phyloP scores from a whole-genome alignment of 2,888 invertebrate genomes.

The Dioctria rufipes region DNA sequence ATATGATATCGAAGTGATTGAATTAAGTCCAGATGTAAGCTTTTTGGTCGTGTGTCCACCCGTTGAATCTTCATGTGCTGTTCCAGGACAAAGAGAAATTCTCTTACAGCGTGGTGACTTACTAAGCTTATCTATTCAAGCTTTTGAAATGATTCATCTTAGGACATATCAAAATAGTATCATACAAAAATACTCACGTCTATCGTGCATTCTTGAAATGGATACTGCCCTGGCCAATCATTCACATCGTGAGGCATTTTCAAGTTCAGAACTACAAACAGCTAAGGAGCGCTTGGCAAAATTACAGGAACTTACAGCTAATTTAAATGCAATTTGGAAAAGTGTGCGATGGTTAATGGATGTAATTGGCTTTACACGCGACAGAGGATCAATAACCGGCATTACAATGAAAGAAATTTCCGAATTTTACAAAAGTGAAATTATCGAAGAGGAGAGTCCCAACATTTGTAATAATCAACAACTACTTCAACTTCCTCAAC shows the following conservation, averaged over 20 bases:
- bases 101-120: conserved; percentile 88
- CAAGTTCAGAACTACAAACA: conserved; percentile 86
- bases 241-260: conserved; percentile 95
- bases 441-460: conserved; percentile 58
- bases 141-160: conserved; percentile 95
- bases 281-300: conserved; percentile 89
- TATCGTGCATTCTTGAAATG: conserved; percentile 94
- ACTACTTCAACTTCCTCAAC: conserved; percentile 72
- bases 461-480: conserved; percentile 63
- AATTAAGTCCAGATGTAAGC: conserved; percentile 91
- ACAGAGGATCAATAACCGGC: conserved; percentile 74
- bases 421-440: conserved; percentile 64
- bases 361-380: conserved; percentile 93
- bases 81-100: conserved; percentile 88
- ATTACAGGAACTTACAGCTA: conserved; percentile 87
- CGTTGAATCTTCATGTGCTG: conserved; percentile 92
- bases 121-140: conserved; percentile 92
- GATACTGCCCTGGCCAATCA: conserved; percentile 94
- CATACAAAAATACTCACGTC: conserved; percentile 90
- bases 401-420: conserved; percentile 69
- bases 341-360: conserved; percentile 97
- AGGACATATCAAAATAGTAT: conserved; percentile 94
- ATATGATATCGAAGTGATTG: conserved; percentile 94
- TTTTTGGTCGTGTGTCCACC: conserved; percentile 94
- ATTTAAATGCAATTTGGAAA: conserved; percentile 93